Evolutionary conservation across 2,113 vertebrate genomes (phyloP).

Genomic region (Ageneiosus marmoratus): DNA sequence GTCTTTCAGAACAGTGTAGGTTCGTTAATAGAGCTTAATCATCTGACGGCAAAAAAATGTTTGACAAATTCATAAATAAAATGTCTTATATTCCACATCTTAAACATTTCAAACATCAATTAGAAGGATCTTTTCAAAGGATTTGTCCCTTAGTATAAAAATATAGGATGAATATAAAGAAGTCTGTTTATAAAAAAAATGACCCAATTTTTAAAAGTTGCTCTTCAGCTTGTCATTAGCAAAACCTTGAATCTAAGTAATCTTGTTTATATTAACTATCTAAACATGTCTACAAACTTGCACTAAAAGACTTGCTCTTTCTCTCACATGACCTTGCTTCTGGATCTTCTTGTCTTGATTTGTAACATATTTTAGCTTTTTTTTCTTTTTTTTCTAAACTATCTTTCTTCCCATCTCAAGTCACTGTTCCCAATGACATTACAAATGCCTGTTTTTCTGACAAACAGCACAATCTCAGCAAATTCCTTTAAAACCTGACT

Average conservation of each 20-base stretch:
- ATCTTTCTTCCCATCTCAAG: constrained; percentile 51
- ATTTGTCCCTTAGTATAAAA: constrained; percentile 33
- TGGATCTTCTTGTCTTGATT: not conserved
- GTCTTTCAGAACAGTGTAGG: constrained; percentile 43
- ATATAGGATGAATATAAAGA: constrained; percentile 32
- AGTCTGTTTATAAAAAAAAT: not conserved
- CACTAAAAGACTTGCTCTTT: constrained; percentile 26
- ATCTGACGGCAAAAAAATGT: constrained; percentile 6
- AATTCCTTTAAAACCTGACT: constrained; percentile 26
- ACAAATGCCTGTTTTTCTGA: constrained; percentile 33
- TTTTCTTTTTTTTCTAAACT: constrained; percentile 44
- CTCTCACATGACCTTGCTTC: constrained; percentile 28
- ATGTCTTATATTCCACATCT: not conserved
- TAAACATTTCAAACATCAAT: not conserved
- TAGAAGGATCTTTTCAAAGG: not conserved
- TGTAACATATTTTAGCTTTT: not conserved
- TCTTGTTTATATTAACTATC: not conserved
- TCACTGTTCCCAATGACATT: constrained; percentile 59
- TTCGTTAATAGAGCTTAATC: constrained; percentile 48
- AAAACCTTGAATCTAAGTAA: not conserved
- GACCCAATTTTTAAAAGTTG: not conserved
- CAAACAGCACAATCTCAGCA: not conserved
- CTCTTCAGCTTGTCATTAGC: not conserved
- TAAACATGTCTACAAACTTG: not conserved
- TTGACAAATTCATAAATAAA: constrained; percentile 27